Percentiles rank a stretch among this genome's conserved stretches.
These are phyloP conservation scores for Tetranychus truncatus DNA, from an alignment of 2,888 invertebrate species.

Conservation along the genomic window DNA sequence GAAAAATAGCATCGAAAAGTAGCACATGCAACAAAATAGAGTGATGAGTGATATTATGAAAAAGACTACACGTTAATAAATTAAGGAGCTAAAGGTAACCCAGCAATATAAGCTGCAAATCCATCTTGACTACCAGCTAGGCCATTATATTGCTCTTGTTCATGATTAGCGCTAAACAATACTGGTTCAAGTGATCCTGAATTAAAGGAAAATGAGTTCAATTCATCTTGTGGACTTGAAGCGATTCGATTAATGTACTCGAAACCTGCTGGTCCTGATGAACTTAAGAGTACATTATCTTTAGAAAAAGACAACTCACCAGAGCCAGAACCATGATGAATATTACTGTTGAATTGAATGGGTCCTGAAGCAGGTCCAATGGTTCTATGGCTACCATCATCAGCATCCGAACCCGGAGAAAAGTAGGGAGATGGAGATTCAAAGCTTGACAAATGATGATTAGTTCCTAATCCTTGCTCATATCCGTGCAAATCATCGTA, in stretches of 20 bases:
- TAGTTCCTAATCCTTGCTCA: neutral
- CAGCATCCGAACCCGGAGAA: neutral
- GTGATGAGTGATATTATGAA: too few species aligned
- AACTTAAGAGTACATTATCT: neutral
- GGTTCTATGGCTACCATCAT: neutral
- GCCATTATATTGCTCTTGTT: too few species aligned
- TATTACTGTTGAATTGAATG: neutral
- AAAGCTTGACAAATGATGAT: neutral
- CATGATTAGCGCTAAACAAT: neutral
- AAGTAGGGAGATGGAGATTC: neutral
- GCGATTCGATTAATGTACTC: neutral
- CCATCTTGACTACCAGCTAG: too few species aligned
- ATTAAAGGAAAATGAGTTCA: neutral
- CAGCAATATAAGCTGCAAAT: too few species aligned
- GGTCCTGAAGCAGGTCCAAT: neutral
- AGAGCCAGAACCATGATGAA: neutral
- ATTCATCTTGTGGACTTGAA: neutral
- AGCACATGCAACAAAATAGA: too few species aligned
- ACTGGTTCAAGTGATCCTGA: neutral
- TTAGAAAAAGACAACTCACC: neutral
- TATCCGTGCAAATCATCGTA: neutral
- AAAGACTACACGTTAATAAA: too few species aligned
- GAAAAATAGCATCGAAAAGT: too few species aligned
- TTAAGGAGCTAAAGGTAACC: too few species aligned
- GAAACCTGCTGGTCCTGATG: neutral